phyloP scores from a whole-genome alignment of 2,113 vertebrate species.

The Neolamprologus devosi region DNA sequence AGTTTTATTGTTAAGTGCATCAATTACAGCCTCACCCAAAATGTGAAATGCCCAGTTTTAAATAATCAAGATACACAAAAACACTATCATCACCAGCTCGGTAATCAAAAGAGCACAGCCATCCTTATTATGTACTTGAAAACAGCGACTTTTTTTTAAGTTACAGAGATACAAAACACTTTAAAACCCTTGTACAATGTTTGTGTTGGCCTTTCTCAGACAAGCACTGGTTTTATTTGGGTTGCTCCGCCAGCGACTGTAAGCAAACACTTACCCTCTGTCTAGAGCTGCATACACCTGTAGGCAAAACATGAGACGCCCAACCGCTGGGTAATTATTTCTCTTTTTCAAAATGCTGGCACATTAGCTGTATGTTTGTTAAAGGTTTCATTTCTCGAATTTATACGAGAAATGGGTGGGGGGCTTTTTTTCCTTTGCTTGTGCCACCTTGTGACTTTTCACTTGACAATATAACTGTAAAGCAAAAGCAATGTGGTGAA shows the following conservation, averaged over 20 bases:
- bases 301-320: background rate
- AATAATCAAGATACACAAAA: background rate
- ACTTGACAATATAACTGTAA: background rate
- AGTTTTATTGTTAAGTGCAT: background rate
- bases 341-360: background rate
- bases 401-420: background rate
- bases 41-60: background rate
- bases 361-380: background rate
- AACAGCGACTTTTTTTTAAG: background rate
- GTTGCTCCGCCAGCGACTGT: background rate
- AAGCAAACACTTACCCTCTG: background rate
- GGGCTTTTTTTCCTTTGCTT: background rate
- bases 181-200: background rate
- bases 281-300: background rate
- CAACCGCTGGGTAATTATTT: background rate
- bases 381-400: background rate
- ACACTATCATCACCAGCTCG: background rate
- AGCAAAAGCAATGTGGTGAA: background rate
- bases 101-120: background rate
- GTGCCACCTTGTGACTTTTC: background rate
- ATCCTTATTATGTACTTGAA: background rate
- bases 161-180: background rate
- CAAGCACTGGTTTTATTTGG: background rate
- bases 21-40: background rate
- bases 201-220: background rate